Base-by-base conservation (phyloP, 2,113 vertebrate species). In the Solenodon paradoxus region DNA sequence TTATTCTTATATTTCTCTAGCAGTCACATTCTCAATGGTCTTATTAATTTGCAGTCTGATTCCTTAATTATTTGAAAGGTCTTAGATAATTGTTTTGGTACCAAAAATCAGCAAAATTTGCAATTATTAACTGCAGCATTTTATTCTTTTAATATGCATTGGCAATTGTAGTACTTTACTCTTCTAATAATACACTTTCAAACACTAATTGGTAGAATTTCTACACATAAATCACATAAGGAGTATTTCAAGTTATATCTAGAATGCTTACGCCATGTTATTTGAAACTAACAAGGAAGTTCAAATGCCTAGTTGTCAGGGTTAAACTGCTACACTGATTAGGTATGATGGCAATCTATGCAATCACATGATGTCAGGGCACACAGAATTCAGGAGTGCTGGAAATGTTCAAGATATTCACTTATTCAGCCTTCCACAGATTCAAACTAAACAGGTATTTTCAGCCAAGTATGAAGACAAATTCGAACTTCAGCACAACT, bases 141-240 rank as follows among this genome's bases (percentile, higher is more conserved):
- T 92, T 66, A 88, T 20, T 72, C 30, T 63, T 83, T 53, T 7
- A 90, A 81, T 59, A 69, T 42, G 88, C 12, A 82, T 51, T 71
- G 35, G 45, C 40, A 89, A 40, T 32, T 64, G 16, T 2, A 82
- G 26, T 42, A 83, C 64, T 83, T 93, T 61, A 88, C 22, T 64
- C 30, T 53, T 77, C 59, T 26, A 72, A 40, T 28, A 82, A 57
- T 35, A 83, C 11, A 69, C 16, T 72, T 53, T 86, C 40, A 94
- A 91, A 91, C 35, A 93, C 93, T 53, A 71, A 55, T 9, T 57
- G 35, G 72, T 4, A 94, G 40, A 78, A 95, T 72, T 90, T 90
- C 45, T 90, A 45, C 32, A 10, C 57, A 78, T 72, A 87, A 90
- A 61, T 82, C 72, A 93, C n/a, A 81, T 16, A 81, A 81, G 28